A percentile compares a stretch with the other conserved stretches of the same genome.
Evolutionary conservation across 2,797 vertebrate genomes (phyloP).

Genomic region (Echiichthys vipera): DNA sequence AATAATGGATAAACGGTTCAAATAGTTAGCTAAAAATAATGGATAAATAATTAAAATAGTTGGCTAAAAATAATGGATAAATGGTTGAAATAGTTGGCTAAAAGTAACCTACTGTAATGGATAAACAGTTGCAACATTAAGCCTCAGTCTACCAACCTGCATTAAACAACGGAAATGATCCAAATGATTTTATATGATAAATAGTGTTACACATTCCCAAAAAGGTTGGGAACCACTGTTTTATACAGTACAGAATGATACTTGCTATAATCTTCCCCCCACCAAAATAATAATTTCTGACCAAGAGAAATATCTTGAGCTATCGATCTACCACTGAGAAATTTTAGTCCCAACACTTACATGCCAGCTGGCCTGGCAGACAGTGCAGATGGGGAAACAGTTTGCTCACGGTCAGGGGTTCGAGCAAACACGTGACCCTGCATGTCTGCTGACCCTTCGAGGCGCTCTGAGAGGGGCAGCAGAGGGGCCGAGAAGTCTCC

Average conservation of each 20-base stretch:
- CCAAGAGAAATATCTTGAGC: neutral
- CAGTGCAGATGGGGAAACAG: conserved; percentile 83
- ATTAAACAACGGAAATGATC: too few species aligned
- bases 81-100: too few species aligned
- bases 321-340: neutral
- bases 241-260: neutral
- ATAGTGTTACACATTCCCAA: too few species aligned
- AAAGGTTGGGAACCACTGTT: too few species aligned
- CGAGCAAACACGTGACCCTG: conserved; percentile 77
- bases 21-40: too few species aligned
- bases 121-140: too few species aligned
- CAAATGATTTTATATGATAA: too few species aligned
- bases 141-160: too few species aligned
- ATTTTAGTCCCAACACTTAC: conserved; percentile 82
- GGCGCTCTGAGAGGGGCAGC: conserved; percentile 83
- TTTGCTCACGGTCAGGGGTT: conserved; percentile 85
- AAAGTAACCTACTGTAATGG: too few species aligned
- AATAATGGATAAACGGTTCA: too few species aligned
- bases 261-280: neutral
- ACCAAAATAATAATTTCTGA: neutral
- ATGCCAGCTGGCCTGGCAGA: conserved; percentile 88
- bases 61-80: too few species aligned
- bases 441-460: conserved; percentile 77
- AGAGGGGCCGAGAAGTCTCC: conserved; percentile 86
- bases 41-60: too few species aligned